phyloP scores from a whole-genome alignment of 2,888 invertebrate species.

The Heliconius sara region DNA sequence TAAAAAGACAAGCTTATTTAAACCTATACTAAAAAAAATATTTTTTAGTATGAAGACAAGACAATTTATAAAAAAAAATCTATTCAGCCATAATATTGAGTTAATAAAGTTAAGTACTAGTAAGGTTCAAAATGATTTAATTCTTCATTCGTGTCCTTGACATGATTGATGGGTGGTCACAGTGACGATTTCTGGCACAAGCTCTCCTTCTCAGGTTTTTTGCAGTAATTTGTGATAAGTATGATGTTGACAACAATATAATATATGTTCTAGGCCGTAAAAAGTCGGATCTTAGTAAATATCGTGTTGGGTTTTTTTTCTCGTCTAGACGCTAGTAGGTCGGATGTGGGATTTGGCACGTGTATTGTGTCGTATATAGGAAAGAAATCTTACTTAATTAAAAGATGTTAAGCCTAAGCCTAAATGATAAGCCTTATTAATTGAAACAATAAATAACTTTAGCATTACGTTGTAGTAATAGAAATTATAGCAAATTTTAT shows the following conservation, averaged over 20 bases:
- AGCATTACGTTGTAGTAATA: too few species aligned
- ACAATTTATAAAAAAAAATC: too few species aligned
- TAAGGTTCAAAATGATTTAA: too few species aligned
- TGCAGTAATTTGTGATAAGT: constrained; percentile 45
- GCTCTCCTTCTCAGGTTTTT: constrained; percentile 35
- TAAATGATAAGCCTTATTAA: too few species aligned
- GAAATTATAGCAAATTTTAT: too few species aligned
- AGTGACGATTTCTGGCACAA: constrained; percentile 45
- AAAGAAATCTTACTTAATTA: too few species aligned
- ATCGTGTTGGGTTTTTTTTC: constrained; percentile 5
- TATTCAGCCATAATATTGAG: too few species aligned
- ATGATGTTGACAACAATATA: constrained; percentile 45
- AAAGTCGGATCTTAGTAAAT: constrained; percentile 11
- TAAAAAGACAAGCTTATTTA: too few species aligned
- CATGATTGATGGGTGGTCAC: constrained; percentile 44
- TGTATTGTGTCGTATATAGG: not conserved
- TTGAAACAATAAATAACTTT: too few species aligned
- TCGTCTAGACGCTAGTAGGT: not conserved
- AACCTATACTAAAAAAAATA: not conserved
- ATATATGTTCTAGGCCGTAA: constrained; percentile 39
- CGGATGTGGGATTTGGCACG: not conserved
- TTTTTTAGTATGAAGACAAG: not conserved
- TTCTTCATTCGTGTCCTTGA: constrained; percentile 33
- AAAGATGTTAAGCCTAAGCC: too few species aligned
- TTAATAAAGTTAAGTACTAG: too few species aligned